Conservation (phyloP, 30 jellyfish, hydroid and myxozoan species). For the Hydra vulgaris region DNA sequence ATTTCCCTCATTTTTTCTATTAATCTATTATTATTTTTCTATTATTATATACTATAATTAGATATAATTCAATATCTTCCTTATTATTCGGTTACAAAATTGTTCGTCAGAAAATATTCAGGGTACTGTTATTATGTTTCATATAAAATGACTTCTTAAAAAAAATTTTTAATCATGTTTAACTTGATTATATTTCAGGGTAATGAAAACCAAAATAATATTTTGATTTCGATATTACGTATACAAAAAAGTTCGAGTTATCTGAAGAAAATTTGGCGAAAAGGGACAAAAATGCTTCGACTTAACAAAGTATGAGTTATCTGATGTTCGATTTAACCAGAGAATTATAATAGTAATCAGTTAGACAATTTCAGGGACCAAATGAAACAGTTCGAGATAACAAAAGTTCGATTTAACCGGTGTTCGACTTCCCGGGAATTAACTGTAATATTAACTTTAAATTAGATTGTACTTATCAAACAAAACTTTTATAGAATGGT, state of each 20-base stretch:
- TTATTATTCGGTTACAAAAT: background rate
- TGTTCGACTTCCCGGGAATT: background rate
- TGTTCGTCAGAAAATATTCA: background rate
- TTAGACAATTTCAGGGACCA: background rate
- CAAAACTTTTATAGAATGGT: too few relatives aligned
- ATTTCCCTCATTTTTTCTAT: too few relatives aligned
- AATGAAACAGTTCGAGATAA: background rate
- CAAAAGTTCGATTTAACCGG: conserved; percentile 4
- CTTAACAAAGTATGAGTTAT: background rate
- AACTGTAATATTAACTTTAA: too few relatives aligned
- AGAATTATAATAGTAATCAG: background rate
- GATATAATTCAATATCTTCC: background rate
- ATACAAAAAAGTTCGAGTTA: background rate
- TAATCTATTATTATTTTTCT: too few relatives aligned
- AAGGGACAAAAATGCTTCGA: background rate
- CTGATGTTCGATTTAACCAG: background rate
- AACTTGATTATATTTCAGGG: too few relatives aligned
- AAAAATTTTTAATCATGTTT: too few relatives aligned
- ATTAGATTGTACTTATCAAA: too few relatives aligned
- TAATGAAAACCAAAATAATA: too few relatives aligned
- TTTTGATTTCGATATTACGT: too few relatives aligned
- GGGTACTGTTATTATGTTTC: background rate
- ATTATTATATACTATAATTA: too few relatives aligned
- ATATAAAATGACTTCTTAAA: too few relatives aligned
- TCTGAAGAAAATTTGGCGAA: background rate